Evolutionary conservation across 2,113 vertebrate species (phyloP).

Genomic region (Urocitellus parryii): DNA sequence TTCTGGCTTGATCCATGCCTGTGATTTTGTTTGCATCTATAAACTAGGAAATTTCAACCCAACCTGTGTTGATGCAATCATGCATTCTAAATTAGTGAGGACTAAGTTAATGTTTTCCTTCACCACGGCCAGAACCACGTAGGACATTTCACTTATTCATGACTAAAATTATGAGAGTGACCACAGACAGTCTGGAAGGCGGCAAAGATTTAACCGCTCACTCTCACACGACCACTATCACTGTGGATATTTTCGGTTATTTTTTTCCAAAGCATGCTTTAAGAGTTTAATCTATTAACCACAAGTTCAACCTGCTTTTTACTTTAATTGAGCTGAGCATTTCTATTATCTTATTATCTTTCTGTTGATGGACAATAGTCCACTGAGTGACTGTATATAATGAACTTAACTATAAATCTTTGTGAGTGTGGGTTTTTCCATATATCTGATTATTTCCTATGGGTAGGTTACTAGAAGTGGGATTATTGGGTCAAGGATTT

Average conservation of each 20-base stretch:
- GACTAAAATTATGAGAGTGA: background rate
- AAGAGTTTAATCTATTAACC: background rate
- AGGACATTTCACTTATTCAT: background rate
- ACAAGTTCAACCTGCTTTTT: background rate
- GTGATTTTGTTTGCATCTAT: background rate
- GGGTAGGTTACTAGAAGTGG: background rate
- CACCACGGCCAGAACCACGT: background rate
- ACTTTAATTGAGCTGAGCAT: background rate
- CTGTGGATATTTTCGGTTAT: background rate
- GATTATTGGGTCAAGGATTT: background rate
- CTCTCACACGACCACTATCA: background rate
- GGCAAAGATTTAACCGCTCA: background rate
- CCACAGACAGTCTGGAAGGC: background rate
- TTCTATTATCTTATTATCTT: background rate
- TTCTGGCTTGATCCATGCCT: background rate
- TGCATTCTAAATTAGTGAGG: background rate
- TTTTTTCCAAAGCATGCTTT: background rate
- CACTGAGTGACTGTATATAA: background rate
- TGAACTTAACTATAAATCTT: background rate
- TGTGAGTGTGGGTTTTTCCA: background rate
- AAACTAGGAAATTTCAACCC: conserved; percentile 12
- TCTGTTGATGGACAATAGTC: background rate
- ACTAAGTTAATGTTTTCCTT: background rate
- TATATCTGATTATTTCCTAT: background rate
- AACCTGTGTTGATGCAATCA: background rate